Conservation (phyloP, 2,888 invertebrate species). For the Eumacrocentrus americanus region DNA sequence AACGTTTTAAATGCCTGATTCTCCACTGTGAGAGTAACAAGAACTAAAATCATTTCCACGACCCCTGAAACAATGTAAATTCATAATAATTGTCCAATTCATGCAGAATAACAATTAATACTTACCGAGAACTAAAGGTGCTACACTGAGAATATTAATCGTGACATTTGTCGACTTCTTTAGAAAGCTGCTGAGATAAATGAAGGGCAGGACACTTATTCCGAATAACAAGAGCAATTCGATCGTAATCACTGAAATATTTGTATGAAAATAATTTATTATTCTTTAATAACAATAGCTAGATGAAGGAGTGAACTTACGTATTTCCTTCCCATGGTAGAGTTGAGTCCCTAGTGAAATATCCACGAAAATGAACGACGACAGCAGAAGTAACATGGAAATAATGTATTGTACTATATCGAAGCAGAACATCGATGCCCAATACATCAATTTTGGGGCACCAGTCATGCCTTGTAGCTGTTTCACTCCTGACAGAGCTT, state of each 20-base stretch:
- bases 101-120: constrained; percentile 5
- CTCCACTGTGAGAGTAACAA: constrained; percentile 33
- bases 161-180: constrained; percentile 48
- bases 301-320: too few relatives aligned
- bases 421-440: constrained; percentile 67
- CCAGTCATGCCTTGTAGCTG: constrained; percentile 74
- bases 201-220: constrained; percentile 63
- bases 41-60: constrained; percentile 45
- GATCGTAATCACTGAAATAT: constrained; percentile 65
- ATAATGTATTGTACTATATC: constrained; percentile 62
- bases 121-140: constrained; percentile 51
- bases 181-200: constrained; percentile 52
- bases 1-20: constrained; percentile 35
- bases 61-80: constrained; percentile 49
- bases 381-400: constrained; percentile 41
- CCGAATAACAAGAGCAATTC: constrained; percentile 76
- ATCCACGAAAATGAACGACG: constrained; percentile 47
- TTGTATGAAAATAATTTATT: constrained; percentile 6
- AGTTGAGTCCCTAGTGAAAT: constrained; percentile 42
- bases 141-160: constrained; percentile 43
- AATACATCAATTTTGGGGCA: constrained; percentile 67
- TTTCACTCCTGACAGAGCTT: constrained; percentile 69
- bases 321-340: constrained; percentile 60
- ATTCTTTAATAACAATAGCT: background rate
- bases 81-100: too few relatives aligned